Base-by-base conservation (phyloP, 2,888 invertebrate genomes). In the Blomia tropicalis region DNA sequence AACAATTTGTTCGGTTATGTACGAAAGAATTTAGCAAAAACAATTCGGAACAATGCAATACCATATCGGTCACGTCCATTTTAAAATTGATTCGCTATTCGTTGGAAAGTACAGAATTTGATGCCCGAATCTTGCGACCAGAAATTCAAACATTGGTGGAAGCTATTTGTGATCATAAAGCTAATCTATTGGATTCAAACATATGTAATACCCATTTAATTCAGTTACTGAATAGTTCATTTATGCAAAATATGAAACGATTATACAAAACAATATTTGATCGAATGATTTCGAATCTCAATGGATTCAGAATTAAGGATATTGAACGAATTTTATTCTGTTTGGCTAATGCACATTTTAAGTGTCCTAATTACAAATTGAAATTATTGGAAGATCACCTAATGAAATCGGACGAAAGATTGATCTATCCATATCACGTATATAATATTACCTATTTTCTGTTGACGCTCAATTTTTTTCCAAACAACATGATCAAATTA, bases 31-130 rank as follows among this genome's bases (percentile, higher is more conserved):
- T 47, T 47, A 11, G 7, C 7, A 36, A 36, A 36, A n/a, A 47
- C n/a, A 14, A 7, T 27, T 22, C 7, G 7, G 51, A 47, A 27
- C 11, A 19, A 25, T 11, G 22, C 2, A 27, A 11, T 3, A 56
- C 56, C 25, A 56, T 56, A 19, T 31, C 56, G 2, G 29, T 56
- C 14, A 30, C 29, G 11, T 3, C 56, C 4, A 44, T 44, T 19
- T 44, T 59, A 47, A 59, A 59, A 11, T 17, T 43, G 56, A 59
- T 59, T n/a, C 59, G 59, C 17, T 59, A 54, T 29, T 43, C 32
- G 11, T 23, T 56, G 14, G 56, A 56, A 36, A 56, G 30, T 19
- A 36, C 29, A 2, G 56, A 56, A 36, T 56, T 56, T 29, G 29
- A 56, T 36, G 29, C 29, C 11, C 56, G 29, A 25, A 31, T 19